A percentile compares a stretch with the other conserved stretches of the same genome.
Evolutionary conservation across 1,140 invertebrate genomes (phyloP).

Genomic region (Microvelia longipes): DNA sequence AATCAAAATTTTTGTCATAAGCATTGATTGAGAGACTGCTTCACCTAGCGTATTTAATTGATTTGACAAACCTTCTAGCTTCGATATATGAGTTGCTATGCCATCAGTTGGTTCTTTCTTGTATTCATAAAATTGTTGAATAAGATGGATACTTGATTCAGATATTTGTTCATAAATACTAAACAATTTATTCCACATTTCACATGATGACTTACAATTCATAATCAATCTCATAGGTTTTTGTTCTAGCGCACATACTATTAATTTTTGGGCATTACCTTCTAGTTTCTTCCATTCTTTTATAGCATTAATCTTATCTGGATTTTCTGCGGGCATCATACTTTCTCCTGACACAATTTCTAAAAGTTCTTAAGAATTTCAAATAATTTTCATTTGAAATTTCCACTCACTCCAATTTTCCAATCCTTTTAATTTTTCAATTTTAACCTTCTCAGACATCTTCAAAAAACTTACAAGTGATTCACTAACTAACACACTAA

Average conservation of each 20-base stretch:
- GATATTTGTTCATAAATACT: background rate
- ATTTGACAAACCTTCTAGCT: background rate
- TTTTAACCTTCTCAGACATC: background rate
- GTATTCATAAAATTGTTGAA: background rate
- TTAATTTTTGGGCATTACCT: background rate
- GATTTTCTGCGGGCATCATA: background rate
- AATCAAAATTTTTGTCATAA: background rate
- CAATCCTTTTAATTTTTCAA: background rate
- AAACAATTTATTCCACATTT: background rate
- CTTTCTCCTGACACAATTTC: background rate
- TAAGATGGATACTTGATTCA: background rate
- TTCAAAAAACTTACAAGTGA: too few species aligned
- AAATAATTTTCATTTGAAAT: background rate
- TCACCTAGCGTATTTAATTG: background rate
- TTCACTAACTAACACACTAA: too few species aligned
- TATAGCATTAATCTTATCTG: background rate
- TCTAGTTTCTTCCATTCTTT: background rate
- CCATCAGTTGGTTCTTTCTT: background rate
- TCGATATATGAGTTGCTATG: background rate
- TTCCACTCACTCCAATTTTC: background rate
- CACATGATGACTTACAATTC: background rate
- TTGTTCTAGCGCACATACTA: background rate
- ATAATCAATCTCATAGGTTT: background rate
- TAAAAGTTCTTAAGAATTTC: background rate
- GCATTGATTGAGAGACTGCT: background rate